phyloP scores from a whole-genome alignment of 2,113 vertebrate genomes.

The Grammomys surdaster region DNA sequence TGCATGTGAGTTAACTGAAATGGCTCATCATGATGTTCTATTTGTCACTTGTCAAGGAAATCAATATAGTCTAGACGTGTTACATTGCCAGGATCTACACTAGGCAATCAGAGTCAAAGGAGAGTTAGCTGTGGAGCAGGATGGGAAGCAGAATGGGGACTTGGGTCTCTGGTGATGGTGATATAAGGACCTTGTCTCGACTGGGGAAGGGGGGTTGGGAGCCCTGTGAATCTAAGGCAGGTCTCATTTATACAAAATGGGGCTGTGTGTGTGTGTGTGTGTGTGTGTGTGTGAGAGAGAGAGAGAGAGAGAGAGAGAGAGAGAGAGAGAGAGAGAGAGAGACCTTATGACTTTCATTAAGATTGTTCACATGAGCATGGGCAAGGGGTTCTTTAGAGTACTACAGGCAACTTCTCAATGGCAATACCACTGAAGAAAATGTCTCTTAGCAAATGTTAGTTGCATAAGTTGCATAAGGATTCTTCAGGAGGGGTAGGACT shows the following conservation, averaged over 20 bases:
- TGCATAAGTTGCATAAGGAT: not conserved
- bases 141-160: not conserved
- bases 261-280: not conserved
- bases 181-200: not conserved
- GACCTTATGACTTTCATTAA: not conserved
- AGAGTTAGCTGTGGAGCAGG: constrained; percentile 28
- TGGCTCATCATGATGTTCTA: constrained; percentile 78
- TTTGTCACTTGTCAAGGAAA: constrained; percentile 81
- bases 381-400: not conserved
- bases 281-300: not conserved
- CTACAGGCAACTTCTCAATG: not conserved
- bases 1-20: constrained; percentile 47
- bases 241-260: not conserved
- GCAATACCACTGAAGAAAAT: not conserved
- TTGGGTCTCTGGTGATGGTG: not conserved
- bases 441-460: not conserved
- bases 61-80: constrained; percentile 81
- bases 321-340: too few relatives aligned
- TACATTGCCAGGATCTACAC: constrained; percentile 72
- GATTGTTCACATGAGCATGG: not conserved
- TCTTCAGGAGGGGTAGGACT: not conserved
- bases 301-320: too few relatives aligned
- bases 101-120: constrained; percentile 70
- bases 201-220: accelerated
- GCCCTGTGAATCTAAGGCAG: not conserved